Evolutionary conservation across 2,113 vertebrate species (phyloP).

Genomic region (Podarcis cretensis): DNA sequence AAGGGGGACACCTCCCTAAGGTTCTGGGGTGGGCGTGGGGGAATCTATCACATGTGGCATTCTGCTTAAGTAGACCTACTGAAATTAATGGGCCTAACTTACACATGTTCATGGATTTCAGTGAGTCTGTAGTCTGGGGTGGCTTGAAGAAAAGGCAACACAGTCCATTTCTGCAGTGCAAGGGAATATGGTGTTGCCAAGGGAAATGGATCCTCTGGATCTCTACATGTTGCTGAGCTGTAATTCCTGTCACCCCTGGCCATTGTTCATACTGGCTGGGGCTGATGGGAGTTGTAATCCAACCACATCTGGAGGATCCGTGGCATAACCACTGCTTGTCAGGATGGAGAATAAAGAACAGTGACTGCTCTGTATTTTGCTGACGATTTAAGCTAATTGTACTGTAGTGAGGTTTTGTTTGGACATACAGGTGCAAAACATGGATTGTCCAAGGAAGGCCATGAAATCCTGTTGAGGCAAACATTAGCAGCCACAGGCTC

Average conservation of each 20-base stretch:
- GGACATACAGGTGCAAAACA: not conserved
- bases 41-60: too few relatives aligned
- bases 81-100: too few relatives aligned
- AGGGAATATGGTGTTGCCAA: too few relatives aligned
- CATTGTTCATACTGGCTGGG: too few relatives aligned
- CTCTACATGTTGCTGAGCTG: too few relatives aligned
- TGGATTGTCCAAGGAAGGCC: not conserved
- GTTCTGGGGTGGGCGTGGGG: not conserved
- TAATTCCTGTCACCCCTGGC: too few relatives aligned
- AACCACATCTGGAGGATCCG: not conserved
- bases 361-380: not conserved
- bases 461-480: not conserved
- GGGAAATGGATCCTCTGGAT: too few relatives aligned
- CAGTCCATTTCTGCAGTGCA: not conserved
- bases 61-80: too few relatives aligned
- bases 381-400: not conserved
- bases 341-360: not conserved
- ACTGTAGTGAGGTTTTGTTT: not conserved
- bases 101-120: too few relatives aligned
- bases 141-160: not conserved
- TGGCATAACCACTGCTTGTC: not conserved
- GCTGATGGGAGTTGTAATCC: too few relatives aligned
- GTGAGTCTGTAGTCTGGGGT: too few relatives aligned
- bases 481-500: not conserved
- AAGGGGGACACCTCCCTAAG: not conserved